Evolutionary conservation across 2,113 vertebrate genomes (phyloP), one percentile per base, ranked within the genome.

Genomic region (Camarhynchus parvulus): DNA sequence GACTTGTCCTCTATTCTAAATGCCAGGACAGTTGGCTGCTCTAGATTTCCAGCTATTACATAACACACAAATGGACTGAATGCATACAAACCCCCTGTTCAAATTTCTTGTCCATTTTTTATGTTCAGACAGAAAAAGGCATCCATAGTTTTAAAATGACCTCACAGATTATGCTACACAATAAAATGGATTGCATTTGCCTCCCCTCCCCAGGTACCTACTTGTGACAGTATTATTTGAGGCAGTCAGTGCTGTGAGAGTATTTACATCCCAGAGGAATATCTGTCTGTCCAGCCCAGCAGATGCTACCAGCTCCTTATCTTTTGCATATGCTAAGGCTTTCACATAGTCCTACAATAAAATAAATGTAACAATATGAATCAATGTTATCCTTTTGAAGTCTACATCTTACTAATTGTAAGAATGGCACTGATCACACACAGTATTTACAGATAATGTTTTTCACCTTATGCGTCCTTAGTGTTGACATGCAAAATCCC

Each of bases 211-310:
- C 46, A 56, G 83, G 53, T 64, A 97, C 99, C 98, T 98, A 99
- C 99, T 99, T 97, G 99, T 99, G 97, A 99, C 99, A 46, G 99
- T 99, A 97, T 99, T 99, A 97, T 99, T 99, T 97, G 99, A 99
- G 97, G 99, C 99, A 95, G 99, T 99, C 97, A 99, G 97, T 92
- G 99, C 99, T 87, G 99, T 99, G 58, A 99, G 97, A 74, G 99
- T 99, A 97, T 99, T 99, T 97, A 99, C 99, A 97, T 99, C 99
- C 99, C 99, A 99, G 92, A 99, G 99, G 96, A 99, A 99, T 97
- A 99, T 99, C 95, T 99, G 99, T 93, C 99, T 98, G 98, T 99
- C 99, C 97, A 99, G 97, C 16, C 99, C 99, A 1, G 99, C 99
- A 2, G 99, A 99, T 12, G 99, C 99, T 83, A 99, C 99, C 69